Base-by-base conservation (phyloP, 92 coral and sea anemone genomes). In the Nematostella vectensis region DNA sequence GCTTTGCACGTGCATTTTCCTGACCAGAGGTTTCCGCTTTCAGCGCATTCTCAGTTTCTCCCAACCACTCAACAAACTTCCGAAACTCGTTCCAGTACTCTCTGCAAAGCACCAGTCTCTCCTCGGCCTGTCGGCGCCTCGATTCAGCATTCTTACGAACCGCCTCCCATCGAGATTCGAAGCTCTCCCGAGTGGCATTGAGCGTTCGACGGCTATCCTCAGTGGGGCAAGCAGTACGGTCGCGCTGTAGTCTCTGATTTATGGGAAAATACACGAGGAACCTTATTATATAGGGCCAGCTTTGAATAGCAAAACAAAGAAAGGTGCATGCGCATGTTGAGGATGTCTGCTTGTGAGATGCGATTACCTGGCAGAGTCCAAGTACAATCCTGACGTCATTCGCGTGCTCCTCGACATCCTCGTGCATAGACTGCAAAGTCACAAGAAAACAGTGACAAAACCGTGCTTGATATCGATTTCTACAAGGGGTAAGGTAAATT, bases 1-100 rank as follows among this genome's bases (percentile, higher is more conserved):
- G 76, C 50, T 70, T 75, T 17, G 71, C 67, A 33, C 65, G 68
- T 16, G 88, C 74, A 56, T 65, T 53, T 57, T 74, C 87, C 29
- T 47, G 31, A 4, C 82, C 94, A 15, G 83, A 72, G 2, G 63
- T 31, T 33, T 57, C 50, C 26, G 77, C 70, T 10, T 65, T 66
- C 23, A 81, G 67, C 2, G 88, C 77, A 17, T 57, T 60, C 71
- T 93, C 99, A 1, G 80, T 66, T 40, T 71, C 76, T 16, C 74
- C 71, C 30, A 93, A 39, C 96, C 96, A 93, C 17, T 74, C 75
- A 51, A 74, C 72, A 65, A 93, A 93, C 60, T 64, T 84, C 38
- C 80, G 76, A 58, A 76, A 93, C 38, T 87, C 99, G 58, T 87
- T 88, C 89, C 84, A 82, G 74, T 86, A 87, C 61, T 93, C 99